Evolutionary conservation across 2,888 invertebrate species (phyloP).

Genomic region (Loripinus fragilis): DNA sequence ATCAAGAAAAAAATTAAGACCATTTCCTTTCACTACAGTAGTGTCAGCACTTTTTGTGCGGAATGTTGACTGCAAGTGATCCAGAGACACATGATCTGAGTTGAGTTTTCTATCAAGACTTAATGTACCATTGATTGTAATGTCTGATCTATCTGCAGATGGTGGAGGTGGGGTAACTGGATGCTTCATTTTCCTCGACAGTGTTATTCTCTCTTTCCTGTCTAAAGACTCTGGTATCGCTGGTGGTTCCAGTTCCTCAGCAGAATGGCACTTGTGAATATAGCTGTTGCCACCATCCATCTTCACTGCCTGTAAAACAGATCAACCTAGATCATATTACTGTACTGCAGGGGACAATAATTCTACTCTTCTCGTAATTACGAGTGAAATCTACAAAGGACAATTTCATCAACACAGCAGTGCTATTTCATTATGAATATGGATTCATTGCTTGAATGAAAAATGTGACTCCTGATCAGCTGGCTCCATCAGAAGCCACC

Average conservation of each 20-base stretch:
- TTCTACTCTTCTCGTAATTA: no score
- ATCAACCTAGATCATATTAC: no score
- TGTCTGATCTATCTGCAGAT: conserved; percentile 58
- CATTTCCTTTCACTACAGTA: not conserved
- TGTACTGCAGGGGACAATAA: no score
- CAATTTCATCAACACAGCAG: no score
- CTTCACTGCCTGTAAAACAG: not conserved
- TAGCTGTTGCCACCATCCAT: not conserved
- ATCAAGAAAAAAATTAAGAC: not conserved
- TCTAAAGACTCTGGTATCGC: conserved; percentile 2
- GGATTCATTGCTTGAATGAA: no score
- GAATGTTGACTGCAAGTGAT: conserved; percentile 21
- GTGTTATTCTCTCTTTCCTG: conserved; percentile 7
- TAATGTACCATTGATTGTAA: conserved; percentile 58
- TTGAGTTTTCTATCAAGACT: conserved; percentile 41
- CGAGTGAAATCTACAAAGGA: no score
- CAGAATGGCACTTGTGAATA: not conserved
- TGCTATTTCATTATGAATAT: no score
- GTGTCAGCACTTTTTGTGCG: conserved; percentile 13
- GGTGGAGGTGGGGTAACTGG: conserved; percentile 58
- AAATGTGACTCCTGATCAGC: no score
- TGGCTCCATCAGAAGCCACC: no score
- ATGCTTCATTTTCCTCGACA: conserved; percentile 1
- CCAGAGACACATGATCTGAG: conserved; percentile 12
- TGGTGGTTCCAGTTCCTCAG: not conserved